Conservation (phyloP, 2,113 vertebrate species). For the Paracanthobrama guichenoti region DNA sequence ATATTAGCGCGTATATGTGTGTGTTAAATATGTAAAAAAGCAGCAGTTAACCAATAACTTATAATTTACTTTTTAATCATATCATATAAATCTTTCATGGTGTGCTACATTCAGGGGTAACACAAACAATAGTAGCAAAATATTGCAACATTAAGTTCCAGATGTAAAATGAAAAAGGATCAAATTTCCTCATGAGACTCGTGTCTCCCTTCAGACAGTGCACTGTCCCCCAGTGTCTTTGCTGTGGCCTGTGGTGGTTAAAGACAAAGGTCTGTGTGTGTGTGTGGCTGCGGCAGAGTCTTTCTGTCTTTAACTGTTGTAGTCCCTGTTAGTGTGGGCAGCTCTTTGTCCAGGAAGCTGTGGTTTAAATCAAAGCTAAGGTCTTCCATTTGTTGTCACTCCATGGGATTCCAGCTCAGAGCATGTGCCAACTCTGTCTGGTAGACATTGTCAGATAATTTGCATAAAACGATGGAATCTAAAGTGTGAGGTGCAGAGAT, state of each 20-base stretch:
- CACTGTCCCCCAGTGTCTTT: slow-evolving; percentile 57
- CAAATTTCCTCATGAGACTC: not conserved
- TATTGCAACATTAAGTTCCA: not conserved
- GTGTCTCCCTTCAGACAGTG: not conserved
- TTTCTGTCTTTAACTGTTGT: slow-evolving; percentile 28
- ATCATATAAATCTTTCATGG: not conserved
- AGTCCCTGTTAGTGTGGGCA: slow-evolving; percentile 60
- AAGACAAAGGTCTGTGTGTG: slow-evolving; percentile 33
- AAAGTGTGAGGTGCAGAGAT: not conserved
- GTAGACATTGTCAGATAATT: not conserved
- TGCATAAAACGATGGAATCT: not conserved
- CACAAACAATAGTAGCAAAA: not conserved
- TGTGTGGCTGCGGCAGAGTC: slow-evolving; percentile 56
- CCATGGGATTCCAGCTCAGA: not conserved
- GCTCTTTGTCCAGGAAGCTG: slow-evolving; percentile 61
- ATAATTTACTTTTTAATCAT: not conserved
- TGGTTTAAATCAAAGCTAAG: slow-evolving; percentile 53
- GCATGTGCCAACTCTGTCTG: not conserved
- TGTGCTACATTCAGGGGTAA: not conserved
- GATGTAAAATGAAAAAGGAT: not conserved
- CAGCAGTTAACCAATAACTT: too few species aligned
- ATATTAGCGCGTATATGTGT: too few species aligned
- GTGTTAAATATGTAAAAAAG: too few species aligned
- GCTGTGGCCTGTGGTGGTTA: slow-evolving; percentile 64
- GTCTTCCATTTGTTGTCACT: not conserved